Evolutionary conservation across 2,113 vertebrate genomes (phyloP).

Genomic region (Sinocyclocheilus maitianheensis): DNA sequence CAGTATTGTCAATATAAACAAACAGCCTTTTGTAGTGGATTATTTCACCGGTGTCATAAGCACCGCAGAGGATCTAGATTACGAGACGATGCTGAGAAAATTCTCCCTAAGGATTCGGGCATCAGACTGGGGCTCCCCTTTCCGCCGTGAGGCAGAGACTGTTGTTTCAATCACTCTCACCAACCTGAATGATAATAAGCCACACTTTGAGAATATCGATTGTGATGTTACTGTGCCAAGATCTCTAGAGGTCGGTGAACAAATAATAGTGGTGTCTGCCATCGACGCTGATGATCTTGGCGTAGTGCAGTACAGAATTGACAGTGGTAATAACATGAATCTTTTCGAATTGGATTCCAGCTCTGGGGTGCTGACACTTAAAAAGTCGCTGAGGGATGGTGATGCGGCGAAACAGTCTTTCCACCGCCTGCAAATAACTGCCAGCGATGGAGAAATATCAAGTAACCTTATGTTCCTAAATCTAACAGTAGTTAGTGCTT

Average conservation of each 20-base stretch:
- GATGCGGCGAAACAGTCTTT: constrained; percentile 73
- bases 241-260: constrained; percentile 81
- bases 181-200: constrained; percentile 85
- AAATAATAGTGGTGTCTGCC: constrained; percentile 82
- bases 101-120: constrained; percentile 81
- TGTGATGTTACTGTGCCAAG: constrained; percentile 81
- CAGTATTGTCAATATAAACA: constrained; percentile 79
- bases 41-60: constrained; percentile 81
- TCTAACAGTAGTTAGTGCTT: constrained; percentile 76
- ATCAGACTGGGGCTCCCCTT: constrained; percentile 84
- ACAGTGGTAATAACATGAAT: constrained; percentile 79
- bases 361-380: constrained; percentile 82
- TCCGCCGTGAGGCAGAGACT: constrained; percentile 80
- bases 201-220: constrained; percentile 85
- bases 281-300: constrained; percentile 86
- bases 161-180: constrained; percentile 79
- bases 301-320: constrained; percentile 81
- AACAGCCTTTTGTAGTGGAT: constrained; percentile 79
- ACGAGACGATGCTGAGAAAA: constrained; percentile 82
- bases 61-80: constrained; percentile 80
- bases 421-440: constrained; percentile 80
- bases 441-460: constrained; percentile 82
- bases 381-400: constrained; percentile 74
- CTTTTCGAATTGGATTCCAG: constrained; percentile 80
- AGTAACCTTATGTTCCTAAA: constrained; percentile 78